phyloP scores from a whole-genome alignment of 1,140 invertebrate species.

The Pseudomyrmex dendroicus region DNA sequence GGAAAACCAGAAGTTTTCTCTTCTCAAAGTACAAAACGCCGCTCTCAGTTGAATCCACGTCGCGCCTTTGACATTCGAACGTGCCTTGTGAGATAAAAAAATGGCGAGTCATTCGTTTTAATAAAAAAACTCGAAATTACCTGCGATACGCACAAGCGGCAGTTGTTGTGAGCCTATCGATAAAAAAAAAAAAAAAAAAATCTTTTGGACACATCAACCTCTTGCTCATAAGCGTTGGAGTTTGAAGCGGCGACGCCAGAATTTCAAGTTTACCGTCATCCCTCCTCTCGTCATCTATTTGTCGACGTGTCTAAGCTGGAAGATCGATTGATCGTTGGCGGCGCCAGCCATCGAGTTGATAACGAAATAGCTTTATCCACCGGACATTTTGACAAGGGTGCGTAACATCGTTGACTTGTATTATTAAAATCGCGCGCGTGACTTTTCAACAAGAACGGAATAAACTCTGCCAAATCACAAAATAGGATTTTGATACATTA shows the following conservation, averaged over 20 bases:
- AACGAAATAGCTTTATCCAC: constrained; percentile 8
- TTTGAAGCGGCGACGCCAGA: constrained; percentile 1
- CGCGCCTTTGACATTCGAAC: not conserved
- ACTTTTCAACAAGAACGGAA: no score
- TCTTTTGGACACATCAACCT: not conserved
- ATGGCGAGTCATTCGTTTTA: constrained; percentile 54
- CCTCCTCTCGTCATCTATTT: constrained; percentile 4
- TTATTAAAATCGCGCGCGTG: not conserved
- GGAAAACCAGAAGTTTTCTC: not conserved
- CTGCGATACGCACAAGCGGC: not conserved
- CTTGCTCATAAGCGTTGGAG: not conserved
- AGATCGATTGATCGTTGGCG: constrained; percentile 14
- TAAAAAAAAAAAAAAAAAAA: constrained; percentile 2
- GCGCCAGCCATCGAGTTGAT: not conserved
- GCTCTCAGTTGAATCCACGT: not conserved
- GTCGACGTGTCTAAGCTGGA: constrained; percentile 25
- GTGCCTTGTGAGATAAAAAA: not conserved
- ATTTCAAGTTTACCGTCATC: not conserved
- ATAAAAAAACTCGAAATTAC: constrained; percentile 51
- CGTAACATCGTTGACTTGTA: constrained; percentile 1
- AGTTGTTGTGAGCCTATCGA: not conserved
- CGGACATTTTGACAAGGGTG: constrained; percentile 43
- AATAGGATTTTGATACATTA: no score
- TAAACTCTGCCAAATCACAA: no score
- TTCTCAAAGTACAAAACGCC: not conserved